A percentile compares a stretch with the other conserved stretches of the same genome.
Evolutionary conservation across 2,113 vertebrate genomes (phyloP).

Genomic region (Planiliza haematocheilus): DNA sequence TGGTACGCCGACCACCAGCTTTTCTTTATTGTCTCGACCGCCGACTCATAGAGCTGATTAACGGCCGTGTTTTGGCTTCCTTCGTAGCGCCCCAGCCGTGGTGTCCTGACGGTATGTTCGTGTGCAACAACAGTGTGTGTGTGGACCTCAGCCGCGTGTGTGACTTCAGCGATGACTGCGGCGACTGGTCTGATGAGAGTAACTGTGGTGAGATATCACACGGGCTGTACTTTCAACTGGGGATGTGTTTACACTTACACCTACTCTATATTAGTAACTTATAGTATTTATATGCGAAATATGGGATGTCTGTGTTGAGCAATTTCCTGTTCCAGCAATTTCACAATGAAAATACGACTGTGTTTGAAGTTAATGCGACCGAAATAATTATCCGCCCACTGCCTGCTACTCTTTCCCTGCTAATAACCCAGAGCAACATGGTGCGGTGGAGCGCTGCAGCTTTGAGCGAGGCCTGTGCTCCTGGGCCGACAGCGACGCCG

Average conservation of each 20-base stretch:
- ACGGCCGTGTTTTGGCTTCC: background rate
- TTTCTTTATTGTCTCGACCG: too few species aligned
- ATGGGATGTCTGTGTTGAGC: too few species aligned
- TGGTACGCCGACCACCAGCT: constrained; percentile 56
- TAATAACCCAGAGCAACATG: constrained; percentile 57
- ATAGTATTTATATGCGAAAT: background rate
- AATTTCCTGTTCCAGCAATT: background rate
- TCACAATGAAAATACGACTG: background rate
- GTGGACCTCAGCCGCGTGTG: constrained; percentile 77
- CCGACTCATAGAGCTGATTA: too few species aligned
- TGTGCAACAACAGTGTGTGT: constrained; percentile 78
- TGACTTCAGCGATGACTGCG: constrained; percentile 85
- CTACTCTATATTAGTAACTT: background rate
- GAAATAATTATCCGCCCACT: background rate
- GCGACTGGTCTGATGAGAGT: constrained; percentile 79
- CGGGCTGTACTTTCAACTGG: too few species aligned
- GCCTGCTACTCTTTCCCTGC: background rate
- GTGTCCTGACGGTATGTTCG: constrained; percentile 74
- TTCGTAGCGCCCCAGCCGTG: constrained; percentile 69
- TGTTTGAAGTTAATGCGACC: background rate
- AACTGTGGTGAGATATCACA: constrained; percentile 75
- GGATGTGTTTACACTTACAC: too few species aligned
- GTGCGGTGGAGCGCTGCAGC: constrained; percentile 74
- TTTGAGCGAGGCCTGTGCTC: constrained; percentile 81
- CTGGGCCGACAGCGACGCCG: constrained; percentile 68